A percentile compares a stretch with the other conserved stretches of the same genome.
Conservation (phyloP, 2,888 invertebrate species). For the Cantharis rufa region DNA sequence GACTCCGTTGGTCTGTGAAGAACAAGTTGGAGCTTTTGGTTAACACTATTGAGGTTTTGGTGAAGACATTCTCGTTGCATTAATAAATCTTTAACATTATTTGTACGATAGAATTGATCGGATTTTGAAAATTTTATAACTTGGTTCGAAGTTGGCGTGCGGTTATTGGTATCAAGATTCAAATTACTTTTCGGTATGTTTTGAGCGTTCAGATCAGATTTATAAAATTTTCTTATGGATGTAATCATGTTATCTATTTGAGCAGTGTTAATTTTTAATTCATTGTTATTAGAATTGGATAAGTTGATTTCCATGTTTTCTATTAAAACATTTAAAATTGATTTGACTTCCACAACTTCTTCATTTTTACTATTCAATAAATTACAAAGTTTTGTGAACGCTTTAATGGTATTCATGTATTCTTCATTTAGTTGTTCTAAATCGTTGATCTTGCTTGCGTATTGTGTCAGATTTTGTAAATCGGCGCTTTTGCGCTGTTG, state of each 20-base stretch:
- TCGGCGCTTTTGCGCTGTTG: not conserved
- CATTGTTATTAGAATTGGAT: not conserved
- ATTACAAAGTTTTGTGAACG: not conserved
- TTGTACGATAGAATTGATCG: not conserved
- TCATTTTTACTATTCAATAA: not conserved
- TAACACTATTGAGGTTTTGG: not conserved
- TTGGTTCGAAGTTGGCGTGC: not conserved
- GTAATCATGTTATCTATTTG: not conserved
- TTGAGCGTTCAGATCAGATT: not conserved
- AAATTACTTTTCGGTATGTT: not conserved
- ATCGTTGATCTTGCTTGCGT: not conserved
- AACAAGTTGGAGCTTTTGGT: not conserved
- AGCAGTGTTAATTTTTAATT: not conserved
- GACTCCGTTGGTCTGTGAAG: not conserved
- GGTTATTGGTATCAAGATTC: not conserved
- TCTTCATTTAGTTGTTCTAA: not conserved
- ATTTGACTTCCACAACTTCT: not conserved
- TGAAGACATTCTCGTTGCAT: not conserved
- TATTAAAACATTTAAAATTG: not conserved
- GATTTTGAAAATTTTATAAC: not conserved
- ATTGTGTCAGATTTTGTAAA: not conserved
- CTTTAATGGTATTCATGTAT: not conserved
- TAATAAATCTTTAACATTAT: not conserved
- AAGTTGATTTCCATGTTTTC: not conserved
- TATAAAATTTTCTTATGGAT: not conserved